Conservation (phyloP, 2,888 invertebrate species). For the Zelleria hepariella region DNA sequence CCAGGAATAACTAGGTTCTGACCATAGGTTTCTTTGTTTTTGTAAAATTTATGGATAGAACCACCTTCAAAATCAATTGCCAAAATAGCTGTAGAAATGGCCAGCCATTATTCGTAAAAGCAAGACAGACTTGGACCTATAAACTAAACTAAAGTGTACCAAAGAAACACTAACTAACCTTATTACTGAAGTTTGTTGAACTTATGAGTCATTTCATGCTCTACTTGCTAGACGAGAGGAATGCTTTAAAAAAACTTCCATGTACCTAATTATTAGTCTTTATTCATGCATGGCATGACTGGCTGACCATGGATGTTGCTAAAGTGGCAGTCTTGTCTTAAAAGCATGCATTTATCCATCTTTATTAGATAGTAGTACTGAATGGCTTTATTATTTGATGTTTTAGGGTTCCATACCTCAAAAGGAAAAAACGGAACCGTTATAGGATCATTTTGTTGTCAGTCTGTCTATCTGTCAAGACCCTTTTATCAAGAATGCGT, state of each 20-base stretch:
- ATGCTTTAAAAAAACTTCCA: neutral
- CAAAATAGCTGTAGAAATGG: neutral
- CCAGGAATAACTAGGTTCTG: no score
- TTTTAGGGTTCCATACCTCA: no score
- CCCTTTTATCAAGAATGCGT: no score
- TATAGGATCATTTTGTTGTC: no score
- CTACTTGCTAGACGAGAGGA: neutral
- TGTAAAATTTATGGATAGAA: no score
- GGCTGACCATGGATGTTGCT: neutral
- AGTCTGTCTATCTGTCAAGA: no score
- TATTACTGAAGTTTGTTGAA: conserved; percentile 35
- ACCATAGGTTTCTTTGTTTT: no score
- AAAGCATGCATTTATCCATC: neutral
- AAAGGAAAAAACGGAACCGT: no score
- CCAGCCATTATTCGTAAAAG: neutral
- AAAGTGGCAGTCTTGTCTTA: neutral
- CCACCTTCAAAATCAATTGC: neutral
- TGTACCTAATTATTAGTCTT: neutral
- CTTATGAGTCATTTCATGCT: conserved; percentile 15
- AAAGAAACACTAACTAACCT: neutral
- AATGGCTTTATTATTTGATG: no score
- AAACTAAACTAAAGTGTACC: neutral
- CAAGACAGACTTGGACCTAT: neutral
- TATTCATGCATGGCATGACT: neutral
- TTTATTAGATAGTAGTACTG: neutral